Evolutionary conservation across 2,113 vertebrate species (phyloP).

Genomic region (Toxotes jaculatrix): DNA sequence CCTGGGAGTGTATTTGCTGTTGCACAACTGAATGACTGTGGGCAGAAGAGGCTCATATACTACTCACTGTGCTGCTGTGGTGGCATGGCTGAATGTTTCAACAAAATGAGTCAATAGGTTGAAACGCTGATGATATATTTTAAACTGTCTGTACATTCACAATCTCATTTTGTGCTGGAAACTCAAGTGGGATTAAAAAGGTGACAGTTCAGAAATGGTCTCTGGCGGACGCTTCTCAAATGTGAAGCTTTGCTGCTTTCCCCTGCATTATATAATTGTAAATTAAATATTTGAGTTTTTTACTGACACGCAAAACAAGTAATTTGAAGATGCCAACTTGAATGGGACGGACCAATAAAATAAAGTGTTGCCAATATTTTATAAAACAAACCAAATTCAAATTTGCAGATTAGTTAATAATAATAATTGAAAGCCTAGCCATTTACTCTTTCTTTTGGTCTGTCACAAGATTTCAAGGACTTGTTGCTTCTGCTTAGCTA

Average conservation of each 20-base stretch:
- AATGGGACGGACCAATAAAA: too few species aligned
- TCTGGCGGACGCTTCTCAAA: not conserved
- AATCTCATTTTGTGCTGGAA: not conserved
- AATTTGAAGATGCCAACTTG: not conserved
- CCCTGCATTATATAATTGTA: not conserved
- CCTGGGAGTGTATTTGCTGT: not conserved
- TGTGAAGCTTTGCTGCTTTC: not conserved
- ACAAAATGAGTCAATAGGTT: not conserved
- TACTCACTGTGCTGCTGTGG: not conserved
- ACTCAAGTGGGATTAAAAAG: not conserved
- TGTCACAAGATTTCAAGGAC: not conserved
- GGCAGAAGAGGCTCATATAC: too few species aligned
- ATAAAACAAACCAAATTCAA: too few species aligned
- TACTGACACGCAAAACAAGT: not conserved
- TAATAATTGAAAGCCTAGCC: too few species aligned
- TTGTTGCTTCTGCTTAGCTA: not conserved
- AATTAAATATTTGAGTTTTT: too few species aligned
- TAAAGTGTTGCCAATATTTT: too few species aligned
- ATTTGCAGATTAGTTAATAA: too few species aligned
- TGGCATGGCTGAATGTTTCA: not conserved
- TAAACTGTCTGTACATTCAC: not conserved
- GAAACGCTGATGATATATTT: not conserved
- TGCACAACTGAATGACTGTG: not conserved
- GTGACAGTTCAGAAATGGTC: not conserved
- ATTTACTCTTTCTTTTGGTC: too few species aligned